Percentiles rank a stretch among this genome's conserved stretches.
These are phyloP conservation scores for Passerculus sandwichensis DNA, from an alignment of 2,797 vertebrate species.

Conservation along the genomic window DNA sequence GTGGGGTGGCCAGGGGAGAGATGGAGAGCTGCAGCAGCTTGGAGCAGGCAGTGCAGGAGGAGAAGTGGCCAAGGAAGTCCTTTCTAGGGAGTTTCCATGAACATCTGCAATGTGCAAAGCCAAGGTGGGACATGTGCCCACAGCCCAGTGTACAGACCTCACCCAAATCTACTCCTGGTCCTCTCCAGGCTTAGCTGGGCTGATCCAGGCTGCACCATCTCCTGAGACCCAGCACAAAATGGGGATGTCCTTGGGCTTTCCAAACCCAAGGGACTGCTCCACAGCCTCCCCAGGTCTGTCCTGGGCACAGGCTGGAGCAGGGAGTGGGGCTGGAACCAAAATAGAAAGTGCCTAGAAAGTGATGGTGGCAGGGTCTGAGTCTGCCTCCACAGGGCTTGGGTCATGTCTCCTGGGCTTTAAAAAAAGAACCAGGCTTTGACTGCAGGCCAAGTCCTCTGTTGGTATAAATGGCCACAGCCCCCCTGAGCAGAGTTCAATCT, in stretches of 20 bases:
- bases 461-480: background rate
- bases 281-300: accelerated
- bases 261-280: background rate
- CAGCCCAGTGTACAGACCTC: background rate
- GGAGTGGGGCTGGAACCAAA: background rate
- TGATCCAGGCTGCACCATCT: background rate
- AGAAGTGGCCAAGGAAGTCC: background rate
- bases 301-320: background rate
- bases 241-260: background rate
- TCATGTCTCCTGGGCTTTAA: background rate
- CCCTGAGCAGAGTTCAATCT: background rate
- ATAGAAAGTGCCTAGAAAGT: slow-evolving; percentile 21
- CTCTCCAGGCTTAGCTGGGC: background rate
- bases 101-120: background rate
- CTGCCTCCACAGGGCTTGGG: background rate
- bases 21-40: background rate
- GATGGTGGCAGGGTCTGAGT: background rate
- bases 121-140: background rate
- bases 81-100: background rate
- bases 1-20: background rate
- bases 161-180: background rate
- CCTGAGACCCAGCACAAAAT: background rate
- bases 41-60: background rate
- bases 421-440: background rate
- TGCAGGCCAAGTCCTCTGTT: background rate